Evolutionary conservation across 2,797 vertebrate species (phyloP), one percentile per base, ranked within the genome.

Genomic region (Molossus alvarezi): DNA sequence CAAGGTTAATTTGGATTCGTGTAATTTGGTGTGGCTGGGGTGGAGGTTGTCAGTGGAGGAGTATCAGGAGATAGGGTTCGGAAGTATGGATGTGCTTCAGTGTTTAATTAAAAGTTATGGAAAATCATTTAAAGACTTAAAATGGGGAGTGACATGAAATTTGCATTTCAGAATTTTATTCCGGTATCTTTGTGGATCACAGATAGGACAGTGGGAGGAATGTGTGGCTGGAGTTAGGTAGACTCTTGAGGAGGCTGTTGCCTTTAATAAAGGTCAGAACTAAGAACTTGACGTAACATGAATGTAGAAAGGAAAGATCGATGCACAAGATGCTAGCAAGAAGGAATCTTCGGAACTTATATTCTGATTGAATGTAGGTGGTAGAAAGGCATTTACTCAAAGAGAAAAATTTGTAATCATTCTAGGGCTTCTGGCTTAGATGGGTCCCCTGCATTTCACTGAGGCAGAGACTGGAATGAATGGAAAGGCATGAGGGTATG

Each of bases 141-240:
- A 80, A 62, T 85, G 75, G 48, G 20, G 48, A 91, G 55, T 80
- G 48, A 83, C n/a, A 86, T 65, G 57, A 88, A 87, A 57, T 94
- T 73, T 83, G 29, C 45, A 83, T 77, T 79, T 96, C 2, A 69
- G 33, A 95, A 83, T 29, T 82, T 89, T 89, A 62, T 87, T 87
- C 29, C 94, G 29, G 9, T 23, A 8, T 62, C 29, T 58, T 9
- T 48, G 12, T 75, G 51, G 51, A 27, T 94, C 48, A 80, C 76
- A 86, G 55, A 58, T 89, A 23, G 23, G 21, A 2, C 21, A 33
- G 48, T 84, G 64, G 48, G n/a, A 84, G 21, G 62, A 55, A n/a
- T 37, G 53, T 57, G 76, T 58, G 48, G 25, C 51, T 83, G 15
- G 15, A 96, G 41, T 75, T 71, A 71, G 23, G 83, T 48, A 92